Percentiles rank a stretch among this genome's conserved stretches.
phyloP scores from a whole-genome alignment of 2,797 vertebrate genomes.

The Micropoecilia bifurca region DNA sequence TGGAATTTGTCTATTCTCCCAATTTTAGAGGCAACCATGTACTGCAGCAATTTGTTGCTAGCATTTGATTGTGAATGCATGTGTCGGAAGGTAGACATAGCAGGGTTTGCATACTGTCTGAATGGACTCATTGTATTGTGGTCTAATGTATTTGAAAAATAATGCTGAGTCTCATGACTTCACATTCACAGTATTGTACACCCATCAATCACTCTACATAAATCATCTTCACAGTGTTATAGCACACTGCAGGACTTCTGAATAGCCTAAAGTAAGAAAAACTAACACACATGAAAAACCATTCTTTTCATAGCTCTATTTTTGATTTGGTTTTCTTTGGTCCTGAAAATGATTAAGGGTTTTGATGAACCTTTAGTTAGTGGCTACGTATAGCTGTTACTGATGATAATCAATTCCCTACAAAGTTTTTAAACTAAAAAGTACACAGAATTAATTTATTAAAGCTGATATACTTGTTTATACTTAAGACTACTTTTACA shows the following conservation, averaged over 20 bases:
- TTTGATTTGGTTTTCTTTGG: background rate
- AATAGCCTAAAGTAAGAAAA: background rate
- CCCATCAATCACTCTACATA: constrained; percentile 5
- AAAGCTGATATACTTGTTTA: background rate
- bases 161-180: constrained; percentile 1
- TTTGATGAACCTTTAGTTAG: background rate
- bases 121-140: constrained; percentile 9
- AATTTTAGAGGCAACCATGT: background rate
- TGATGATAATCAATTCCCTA: background rate
- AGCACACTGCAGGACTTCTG: background rate
- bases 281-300: background rate
- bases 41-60: background rate
- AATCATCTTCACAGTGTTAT: constrained; percentile 18
- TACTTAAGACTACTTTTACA: background rate
- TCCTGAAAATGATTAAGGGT: background rate
- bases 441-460: background rate
- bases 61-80: background rate
- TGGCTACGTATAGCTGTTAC: background rate
- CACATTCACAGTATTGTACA: constrained; percentile 24
- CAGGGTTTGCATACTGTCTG: background rate
- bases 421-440: background rate
- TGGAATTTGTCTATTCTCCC: background rate
- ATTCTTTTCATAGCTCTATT: background rate
- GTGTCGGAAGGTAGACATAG: background rate
- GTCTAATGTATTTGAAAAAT: constrained; percentile 37